Conservation (phyloP, 2,797 vertebrate genomes). For the Coccyzus lansbergi region DNA sequence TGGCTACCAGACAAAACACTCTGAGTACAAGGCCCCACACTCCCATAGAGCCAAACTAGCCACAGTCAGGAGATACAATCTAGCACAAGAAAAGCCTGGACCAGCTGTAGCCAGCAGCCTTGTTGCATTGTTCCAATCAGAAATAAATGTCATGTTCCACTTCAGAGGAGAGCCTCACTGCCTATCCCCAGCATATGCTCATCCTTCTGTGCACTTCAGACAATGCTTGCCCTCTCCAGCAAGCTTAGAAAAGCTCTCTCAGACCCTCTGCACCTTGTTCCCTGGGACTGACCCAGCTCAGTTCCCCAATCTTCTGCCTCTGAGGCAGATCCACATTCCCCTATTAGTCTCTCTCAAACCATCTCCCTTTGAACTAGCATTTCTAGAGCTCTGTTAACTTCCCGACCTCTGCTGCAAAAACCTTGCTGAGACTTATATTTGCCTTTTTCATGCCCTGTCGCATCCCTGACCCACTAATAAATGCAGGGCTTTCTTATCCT, state of each 20-base stretch:
- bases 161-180: background rate
- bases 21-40: background rate
- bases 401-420: background rate
- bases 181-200: accelerated
- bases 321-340: background rate
- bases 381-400: background rate
- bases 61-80: background rate
- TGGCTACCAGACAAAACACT: background rate
- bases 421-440: background rate
- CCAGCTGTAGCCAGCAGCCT: background rate
- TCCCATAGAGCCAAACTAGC: background rate
- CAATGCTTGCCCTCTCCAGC: background rate
- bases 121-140: background rate
- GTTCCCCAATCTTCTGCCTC: background rate
- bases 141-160: accelerated
- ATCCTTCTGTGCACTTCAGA: background rate
- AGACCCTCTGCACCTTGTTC: background rate
- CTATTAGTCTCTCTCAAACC: background rate
- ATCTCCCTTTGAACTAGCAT: background rate
- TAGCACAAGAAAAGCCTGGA: accelerated
- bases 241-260: background rate
- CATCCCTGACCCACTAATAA: conserved; percentile 49
- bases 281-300: background rate
- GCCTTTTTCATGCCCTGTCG: background rate
- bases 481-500: conserved; percentile 31